phyloP scores from a whole-genome alignment of 1,140 invertebrate genomes.

The Hyposmocoma kahamanoa region DNA sequence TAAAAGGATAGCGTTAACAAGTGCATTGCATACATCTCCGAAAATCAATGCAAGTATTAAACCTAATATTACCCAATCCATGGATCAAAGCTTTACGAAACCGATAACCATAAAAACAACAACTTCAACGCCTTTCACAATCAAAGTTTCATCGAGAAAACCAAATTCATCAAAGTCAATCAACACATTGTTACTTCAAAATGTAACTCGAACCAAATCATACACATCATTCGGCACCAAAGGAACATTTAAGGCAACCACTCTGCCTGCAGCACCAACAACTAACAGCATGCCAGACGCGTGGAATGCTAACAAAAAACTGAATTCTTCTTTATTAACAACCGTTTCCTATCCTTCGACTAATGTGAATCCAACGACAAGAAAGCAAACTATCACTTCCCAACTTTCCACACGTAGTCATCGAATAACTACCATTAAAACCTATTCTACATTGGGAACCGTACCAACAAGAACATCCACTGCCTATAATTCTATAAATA shows the following conservation, averaged over 20 bases:
- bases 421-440: neutral
- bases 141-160: slow-evolving; percentile 24
- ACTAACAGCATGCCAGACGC: slow-evolving; percentile 63
- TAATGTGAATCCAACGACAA: slow-evolving; percentile 26
- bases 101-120: slow-evolving; percentile 35
- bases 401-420: too few species aligned
- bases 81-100: slow-evolving; percentile 37
- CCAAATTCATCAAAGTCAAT: slow-evolving; percentile 20
- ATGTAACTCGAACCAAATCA: slow-evolving; percentile 19
- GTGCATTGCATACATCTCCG: slow-evolving; percentile 27
- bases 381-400: neutral
- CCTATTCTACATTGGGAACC: too few species aligned
- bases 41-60: slow-evolving; percentile 29
- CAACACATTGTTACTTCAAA: slow-evolving; percentile 14
- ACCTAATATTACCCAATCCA: slow-evolving; percentile 22
- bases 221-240: slow-evolving; percentile 12
- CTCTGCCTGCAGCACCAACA: slow-evolving; percentile 23
- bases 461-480: slow-evolving; percentile 6
- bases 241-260: slow-evolving; percentile 16
- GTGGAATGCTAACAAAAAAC: slow-evolving; percentile 26
- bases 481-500: neutral
- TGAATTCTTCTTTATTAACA: slow-evolving; percentile 43
- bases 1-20: slow-evolving; percentile 59
- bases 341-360: slow-evolving; percentile 35
- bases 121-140: slow-evolving; percentile 32